Evolutionary conservation across 2,797 vertebrate genomes (phyloP), one percentile per base, ranked within the genome.

Genomic region (Allenopithecus nigroviridis): DNA sequence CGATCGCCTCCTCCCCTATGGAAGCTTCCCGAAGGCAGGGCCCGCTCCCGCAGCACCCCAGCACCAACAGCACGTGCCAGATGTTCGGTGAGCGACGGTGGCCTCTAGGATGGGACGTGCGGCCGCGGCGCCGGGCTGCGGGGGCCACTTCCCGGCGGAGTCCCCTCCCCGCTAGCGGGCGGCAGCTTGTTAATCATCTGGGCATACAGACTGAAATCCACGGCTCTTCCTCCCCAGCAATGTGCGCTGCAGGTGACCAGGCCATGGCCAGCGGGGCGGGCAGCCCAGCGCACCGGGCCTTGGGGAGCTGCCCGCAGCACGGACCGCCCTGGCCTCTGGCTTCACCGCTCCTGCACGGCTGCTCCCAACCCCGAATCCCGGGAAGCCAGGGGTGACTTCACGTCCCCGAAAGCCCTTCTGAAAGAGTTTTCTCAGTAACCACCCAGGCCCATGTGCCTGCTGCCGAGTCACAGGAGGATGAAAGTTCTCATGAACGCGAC

Each of bases 21-120:
- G 55, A 88, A 72, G 74, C 55, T 43, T 50, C 70, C 72, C 26
- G 89, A 80, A 84, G 43, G 76, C 89, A 74, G 48, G 80, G 28
- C 72, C 41, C 19, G 19, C 16, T n/a, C 13, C 53, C 16, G 50
- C 16, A 3, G 26, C 59, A 33, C 22, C 48, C 85, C 24, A 36
- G 39, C 10, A 6, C 59, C 61, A n/a, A 8, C 43, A 3, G 36
- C 36, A 17, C 7, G 36, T 12, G 10, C 16, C 3, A 12, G 39
- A 2, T 6, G 91, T 4, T 72, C 9, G 10, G 48, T 43, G 22
- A 28, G 72, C 24, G 72, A 43, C n/a, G 28, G 9, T 7, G 41
- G 24, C 9, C 83, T 64, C 14, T 7, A n/a, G 61, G 7, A n/a
- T n/a, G 30, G 61, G 30, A n/a, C 16, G 21, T 13, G 13, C 8